Evolutionary conservation across 2,797 vertebrate genomes (phyloP).

Genomic region (Ispidina picta): DNA sequence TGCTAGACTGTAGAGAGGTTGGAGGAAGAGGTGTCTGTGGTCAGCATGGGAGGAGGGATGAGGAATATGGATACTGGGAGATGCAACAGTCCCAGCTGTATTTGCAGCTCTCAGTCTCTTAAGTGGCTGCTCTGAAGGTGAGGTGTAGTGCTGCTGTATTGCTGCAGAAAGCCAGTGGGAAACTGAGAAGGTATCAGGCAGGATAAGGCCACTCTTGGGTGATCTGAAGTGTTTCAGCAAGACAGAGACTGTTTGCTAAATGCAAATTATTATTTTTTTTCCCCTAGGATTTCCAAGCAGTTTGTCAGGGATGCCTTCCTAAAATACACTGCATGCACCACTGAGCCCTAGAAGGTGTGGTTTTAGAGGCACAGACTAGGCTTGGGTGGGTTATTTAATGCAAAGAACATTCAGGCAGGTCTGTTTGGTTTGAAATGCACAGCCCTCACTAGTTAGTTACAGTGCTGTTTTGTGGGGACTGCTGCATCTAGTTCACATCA

Average conservation of each 20-base stretch:
- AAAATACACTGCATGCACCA: not conserved
- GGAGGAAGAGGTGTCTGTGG: not conserved
- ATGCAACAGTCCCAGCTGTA: not conserved
- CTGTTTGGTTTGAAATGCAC: not conserved
- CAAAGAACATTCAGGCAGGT: not conserved
- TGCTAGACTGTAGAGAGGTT: not conserved
- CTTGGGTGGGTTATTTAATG: not conserved
- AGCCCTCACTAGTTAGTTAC: not conserved
- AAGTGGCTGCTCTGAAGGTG: not conserved
- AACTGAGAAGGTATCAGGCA: not conserved
- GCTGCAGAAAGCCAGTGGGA: not conserved
- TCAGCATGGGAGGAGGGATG: not conserved
- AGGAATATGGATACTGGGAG: not conserved
- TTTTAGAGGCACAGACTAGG: not conserved
- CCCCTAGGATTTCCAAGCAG: not conserved
- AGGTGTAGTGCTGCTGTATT: not conserved
- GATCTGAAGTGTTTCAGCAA: not conserved
- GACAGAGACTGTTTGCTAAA: not conserved
- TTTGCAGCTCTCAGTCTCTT: not conserved
- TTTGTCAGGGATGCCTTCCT: not conserved
- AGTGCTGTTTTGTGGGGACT: not conserved
- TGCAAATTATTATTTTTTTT: fast-evolving
- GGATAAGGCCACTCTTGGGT: not conserved
- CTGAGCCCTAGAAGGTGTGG: not conserved
- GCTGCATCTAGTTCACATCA: not conserved